Percentiles rank a stretch among this genome's conserved stretches.
phyloP scores from a whole-genome alignment of 2,113 vertebrate genomes.

The Helogale parvula region DNA sequence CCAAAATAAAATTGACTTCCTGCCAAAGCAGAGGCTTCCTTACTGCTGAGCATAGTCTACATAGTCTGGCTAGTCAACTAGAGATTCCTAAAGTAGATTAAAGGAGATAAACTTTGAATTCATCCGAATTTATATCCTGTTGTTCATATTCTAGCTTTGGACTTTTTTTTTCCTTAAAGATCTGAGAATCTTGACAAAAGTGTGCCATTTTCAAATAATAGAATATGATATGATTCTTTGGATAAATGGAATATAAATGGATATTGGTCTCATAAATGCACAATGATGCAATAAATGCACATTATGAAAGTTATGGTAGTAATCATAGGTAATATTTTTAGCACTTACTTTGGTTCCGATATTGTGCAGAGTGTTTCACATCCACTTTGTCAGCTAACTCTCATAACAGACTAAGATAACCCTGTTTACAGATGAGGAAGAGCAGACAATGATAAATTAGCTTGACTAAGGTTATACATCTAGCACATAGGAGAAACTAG shows the following conservation, averaged over 20 bases:
- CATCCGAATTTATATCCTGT: not conserved
- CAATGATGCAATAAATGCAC: not conserved
- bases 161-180: not conserved
- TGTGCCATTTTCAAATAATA: not conserved
- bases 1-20: not conserved
- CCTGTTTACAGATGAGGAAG: not conserved
- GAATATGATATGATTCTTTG: not conserved
- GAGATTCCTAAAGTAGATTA: not conserved
- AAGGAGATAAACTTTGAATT: not conserved
- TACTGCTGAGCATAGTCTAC: not conserved
- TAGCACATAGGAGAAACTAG: not conserved
- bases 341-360: not conserved
- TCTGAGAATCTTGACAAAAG: conserved; percentile 4
- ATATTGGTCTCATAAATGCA: not conserved
- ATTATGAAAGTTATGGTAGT: not conserved
- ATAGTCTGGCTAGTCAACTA: not conserved
- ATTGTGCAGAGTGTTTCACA: not conserved
- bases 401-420: not conserved
- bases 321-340: not conserved
- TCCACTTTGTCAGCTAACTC: not conserved
- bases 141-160: not conserved
- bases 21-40: not conserved
- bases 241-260: not conserved
- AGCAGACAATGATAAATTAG: not conserved
- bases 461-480: not conserved